Base-by-base conservation (phyloP, 1,140 invertebrate species). In the Polypedilum vanderplanki region DNA sequence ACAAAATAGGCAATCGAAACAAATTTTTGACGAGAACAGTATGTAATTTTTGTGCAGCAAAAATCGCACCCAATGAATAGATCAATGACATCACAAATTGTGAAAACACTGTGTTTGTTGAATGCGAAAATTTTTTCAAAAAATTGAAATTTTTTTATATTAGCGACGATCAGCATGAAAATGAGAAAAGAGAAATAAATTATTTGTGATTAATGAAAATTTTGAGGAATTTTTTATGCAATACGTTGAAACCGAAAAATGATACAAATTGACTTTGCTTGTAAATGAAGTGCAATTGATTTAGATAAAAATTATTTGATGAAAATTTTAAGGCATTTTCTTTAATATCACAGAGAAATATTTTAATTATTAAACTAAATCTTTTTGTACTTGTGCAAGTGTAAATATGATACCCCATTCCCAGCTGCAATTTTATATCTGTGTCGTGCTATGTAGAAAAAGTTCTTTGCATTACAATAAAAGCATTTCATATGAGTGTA, bases 1-100 rank as follows among this genome's bases (percentile, higher is more conserved):
- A 93, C 75, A 82, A 83, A 83, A 90, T 87, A 40, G 90, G 87
- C 78, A 86, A 86, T 75, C 82, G 85, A 76, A 93, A 79, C 77
- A 90, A 80, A 78, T 86, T 86, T 76, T 80, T 79, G 74, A 93
- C 84, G 75, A 91, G 83, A 74, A 74, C 76, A 65, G 79, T 78
- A 81, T 90, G 89, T 78, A 91, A 83, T 73, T 12, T 24, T 8
- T 40, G 33, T 40, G 40, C 65, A 20, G 65, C 65, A 18, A 18
- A 5, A 8, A 70, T 70, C 8, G 65, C 18, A 18, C 65, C 65
- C 65, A 70, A 18, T 22, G 65, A 70, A 18, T 18, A 70, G n/a
- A 22, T 70, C 9, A 70, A 18, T 9, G 65, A n/a, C 65, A 70
- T 22, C 9, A 70, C 18, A 22, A 70, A 70, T 70, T 70, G 65